Base-by-base conservation (phyloP, 2,797 vertebrate genomes). In the Cephalopachus bancanus region DNA sequence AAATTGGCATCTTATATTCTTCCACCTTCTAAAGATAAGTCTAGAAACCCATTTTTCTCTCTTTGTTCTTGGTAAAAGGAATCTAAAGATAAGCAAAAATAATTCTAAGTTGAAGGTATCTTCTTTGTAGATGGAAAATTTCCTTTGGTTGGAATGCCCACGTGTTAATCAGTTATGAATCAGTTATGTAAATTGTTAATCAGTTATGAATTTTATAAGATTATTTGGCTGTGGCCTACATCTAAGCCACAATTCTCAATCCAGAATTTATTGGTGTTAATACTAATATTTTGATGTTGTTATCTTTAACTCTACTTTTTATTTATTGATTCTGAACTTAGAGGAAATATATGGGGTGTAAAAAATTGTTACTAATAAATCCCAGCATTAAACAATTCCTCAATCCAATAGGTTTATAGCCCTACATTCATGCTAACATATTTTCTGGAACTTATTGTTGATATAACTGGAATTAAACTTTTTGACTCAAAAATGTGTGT, bases 271-370 rank as follows among this genome's bases (percentile, higher is more conserved):
- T 28, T 90, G 15, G 17, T 33, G 74, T 20, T 74, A 74, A 80
- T 79, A 69, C 5, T 5, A 83, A 37, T 37, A 33, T 0, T 85
- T 57, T 22, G 33, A 64, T 71, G 72, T 7, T 2, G 4, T 62
- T 93, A 11, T 53, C 1, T 88, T 80, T 85, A 57, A 62, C 0
- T 30, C 11, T 33, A 67, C 3, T 60, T 94, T 88, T n/a, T 67
- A 55, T 81, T 89, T 89, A 33, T 22, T 64, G 55, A 92, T 65
- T 91, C 16, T 80, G 9, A 62, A 86, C 24, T 83, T 78, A 83
- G 16, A 74, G 24, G 14, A 51, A 28, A 26, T 24, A 85, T 57
- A 72, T 28, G 19, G 1, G 6, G 0, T 55, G 9, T 78, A 24
- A 17, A 1, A 78, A 96, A 83, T 89, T 80, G 37, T 37, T 53